Percentiles rank a stretch among this genome's conserved stretches.
Evolutionary conservation across 1,140 invertebrate genomes (phyloP).

Genomic region (Drosophila albomicans): DNA sequence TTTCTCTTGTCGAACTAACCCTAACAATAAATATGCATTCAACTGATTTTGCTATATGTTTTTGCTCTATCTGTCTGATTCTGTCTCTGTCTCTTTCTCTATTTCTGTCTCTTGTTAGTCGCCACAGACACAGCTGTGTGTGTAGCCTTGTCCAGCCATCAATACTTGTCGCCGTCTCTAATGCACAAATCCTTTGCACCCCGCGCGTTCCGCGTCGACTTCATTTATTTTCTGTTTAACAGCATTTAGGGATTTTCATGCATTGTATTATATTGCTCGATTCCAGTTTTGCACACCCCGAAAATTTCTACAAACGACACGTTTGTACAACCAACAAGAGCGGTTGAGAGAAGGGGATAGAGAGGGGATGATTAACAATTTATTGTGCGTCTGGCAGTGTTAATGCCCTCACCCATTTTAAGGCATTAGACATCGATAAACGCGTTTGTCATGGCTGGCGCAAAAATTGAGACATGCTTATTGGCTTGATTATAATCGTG

Average conservation of each 20-base stretch:
- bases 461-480: conserved; percentile 28
- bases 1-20: conserved; percentile 11
- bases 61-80: conserved; percentile 7
- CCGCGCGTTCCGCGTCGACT: conserved; percentile 47
- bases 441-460: conserved; percentile 23
- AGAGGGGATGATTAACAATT: conserved; percentile 55
- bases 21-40: conserved; percentile 33
- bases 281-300: conserved; percentile 71
- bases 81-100: neutral
- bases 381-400: conserved; percentile 34
- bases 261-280: conserved; percentile 67
- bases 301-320: conserved; percentile 9
- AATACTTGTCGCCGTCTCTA: conserved; percentile 70
- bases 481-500: conserved; percentile 17
- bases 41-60: conserved; percentile 24
- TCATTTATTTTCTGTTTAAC: conserved; percentile 83
- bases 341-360: neutral
- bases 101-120: conserved; percentile 16
- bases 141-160: conserved; percentile 59
- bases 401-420: conserved; percentile 12
- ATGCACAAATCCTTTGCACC: conserved; percentile 70
- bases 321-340: neutral
- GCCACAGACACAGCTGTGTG: conserved; percentile 39
- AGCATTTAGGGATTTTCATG: conserved; percentile 80
- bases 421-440: conserved; percentile 23